A percentile compares a stretch with the other conserved stretches of the same genome.
Conservation (phyloP, 2,113 vertebrate genomes). For the Charadrius vociferus region DNA sequence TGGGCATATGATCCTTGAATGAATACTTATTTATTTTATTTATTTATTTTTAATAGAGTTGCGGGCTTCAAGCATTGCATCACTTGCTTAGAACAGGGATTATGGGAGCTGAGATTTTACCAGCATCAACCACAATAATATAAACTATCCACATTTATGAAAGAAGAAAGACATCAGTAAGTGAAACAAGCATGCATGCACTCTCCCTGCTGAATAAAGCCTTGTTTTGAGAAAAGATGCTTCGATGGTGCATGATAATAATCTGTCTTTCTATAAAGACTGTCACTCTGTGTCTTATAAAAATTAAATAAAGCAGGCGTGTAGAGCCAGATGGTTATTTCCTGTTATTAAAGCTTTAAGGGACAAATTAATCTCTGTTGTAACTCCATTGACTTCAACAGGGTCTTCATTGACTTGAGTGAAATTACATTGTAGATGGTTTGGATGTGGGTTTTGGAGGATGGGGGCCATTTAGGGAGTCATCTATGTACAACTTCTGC, state of each 20-base stretch:
- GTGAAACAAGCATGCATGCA: not conserved
- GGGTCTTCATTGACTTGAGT: not conserved
- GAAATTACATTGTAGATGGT: not conserved
- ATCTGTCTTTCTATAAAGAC: not conserved
- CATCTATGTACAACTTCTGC: not conserved
- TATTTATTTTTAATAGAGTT: not conserved
- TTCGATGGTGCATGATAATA: not conserved
- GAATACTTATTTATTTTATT: not conserved
- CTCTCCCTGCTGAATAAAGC: not conserved
- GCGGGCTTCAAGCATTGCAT: not conserved
- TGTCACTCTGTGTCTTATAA: conserved; percentile 2
- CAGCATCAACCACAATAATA: not conserved
- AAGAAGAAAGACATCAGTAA: not conserved
- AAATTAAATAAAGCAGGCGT: conserved; percentile 9
- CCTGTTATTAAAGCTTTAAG: conserved; percentile 35
- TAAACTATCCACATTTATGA: not conserved
- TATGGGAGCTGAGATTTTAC: not conserved
- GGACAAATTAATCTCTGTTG: conserved; percentile 12
- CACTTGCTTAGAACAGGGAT: not conserved
- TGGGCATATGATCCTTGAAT: not conserved
- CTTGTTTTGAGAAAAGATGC: not conserved
- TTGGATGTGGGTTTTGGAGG: not conserved
- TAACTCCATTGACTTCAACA: conserved; percentile 9
- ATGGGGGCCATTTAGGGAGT: not conserved
- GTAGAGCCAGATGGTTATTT: conserved; percentile 32